phyloP scores from a whole-genome alignment of 2,888 invertebrate genomes.

The Rhopalosiphum nymphaeae region DNA sequence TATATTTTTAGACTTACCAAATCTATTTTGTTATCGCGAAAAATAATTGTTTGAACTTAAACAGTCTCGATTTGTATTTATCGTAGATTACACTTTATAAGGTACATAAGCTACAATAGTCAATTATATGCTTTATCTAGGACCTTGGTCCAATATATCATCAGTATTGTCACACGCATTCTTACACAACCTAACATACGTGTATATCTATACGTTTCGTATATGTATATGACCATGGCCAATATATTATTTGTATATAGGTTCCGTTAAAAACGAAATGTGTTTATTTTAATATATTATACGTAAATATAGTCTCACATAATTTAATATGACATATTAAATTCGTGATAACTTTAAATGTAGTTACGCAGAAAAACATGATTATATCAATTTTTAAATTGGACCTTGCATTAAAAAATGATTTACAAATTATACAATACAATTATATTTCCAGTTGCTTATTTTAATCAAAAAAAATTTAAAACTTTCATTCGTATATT shows the following conservation, averaged over 20 bases:
- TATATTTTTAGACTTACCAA: neutral
- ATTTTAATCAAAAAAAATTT: neutral
- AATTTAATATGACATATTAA: neutral
- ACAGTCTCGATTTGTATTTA: neutral
- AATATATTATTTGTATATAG: neutral
- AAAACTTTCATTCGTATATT: neutral
- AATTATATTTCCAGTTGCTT: neutral
- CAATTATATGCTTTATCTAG: neutral
- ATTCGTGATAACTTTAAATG: neutral
- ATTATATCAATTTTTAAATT: neutral
- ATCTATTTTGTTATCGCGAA: neutral
- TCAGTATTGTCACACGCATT: neutral
- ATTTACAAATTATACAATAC: neutral
- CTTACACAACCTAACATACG: neutral
- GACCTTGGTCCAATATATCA: neutral
- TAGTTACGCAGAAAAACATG: neutral
- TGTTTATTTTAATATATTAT: no score
- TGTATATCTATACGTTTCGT: no score
- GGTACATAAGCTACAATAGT: neutral
- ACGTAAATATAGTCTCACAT: no score
- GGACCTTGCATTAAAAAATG: no score
- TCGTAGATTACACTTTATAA: no score
- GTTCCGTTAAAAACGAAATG: no score
- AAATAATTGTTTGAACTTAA: neutral
- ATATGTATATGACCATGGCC: neutral